Evolutionary conservation across 2,888 invertebrate species (phyloP), one percentile per base, ranked within the genome.

Genomic region (Nebria salina): DNA sequence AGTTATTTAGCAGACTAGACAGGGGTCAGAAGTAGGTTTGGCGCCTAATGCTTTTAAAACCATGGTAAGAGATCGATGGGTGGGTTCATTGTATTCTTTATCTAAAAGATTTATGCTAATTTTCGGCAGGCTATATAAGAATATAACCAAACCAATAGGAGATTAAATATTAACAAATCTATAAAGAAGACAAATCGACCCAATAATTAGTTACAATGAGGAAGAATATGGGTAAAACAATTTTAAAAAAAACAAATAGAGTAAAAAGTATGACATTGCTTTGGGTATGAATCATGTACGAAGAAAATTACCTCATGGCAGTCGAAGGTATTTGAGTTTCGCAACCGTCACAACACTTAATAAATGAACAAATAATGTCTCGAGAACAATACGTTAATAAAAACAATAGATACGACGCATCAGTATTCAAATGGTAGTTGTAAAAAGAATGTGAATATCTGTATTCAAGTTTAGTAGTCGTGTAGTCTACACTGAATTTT

Each of bases 321-420:
- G 15, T 73, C 73, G 42, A 41, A 73, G 15, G 43, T 73, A 73
- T 73, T 73, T 73, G 13, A 15, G 72, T 75, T 79, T 79, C 75
- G 79, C 79, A 79, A 79, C 26, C 15, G 41, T 34, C 73, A 42
- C 34, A 34, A 13, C 34, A 25, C 43, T 11, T 20, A 25, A 25
- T n/a, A 75, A 54, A 75, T 26, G 75, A 74, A 79, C 43, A 41
- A 75, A 80, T 80, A n/a, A 75, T 15, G 4, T 43, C 43, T 80
- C 34, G 54, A 75, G 80, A 80, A 80, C 80, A 80, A 80, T 80
- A 70, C 64, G 80, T 72, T 80, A 54, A 75, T 75, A 79, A 79
- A 54, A 79, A 79, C 79, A 79, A 79, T 79, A 73, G 41, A 66
- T 42, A 73, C 41, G 72, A 9, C 54, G 68, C 70, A 75, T 80